These are phyloP conservation scores for Morinoia aosen DNA, from an alignment of 2,888 invertebrate species.

Conservation along the genomic window DNA sequence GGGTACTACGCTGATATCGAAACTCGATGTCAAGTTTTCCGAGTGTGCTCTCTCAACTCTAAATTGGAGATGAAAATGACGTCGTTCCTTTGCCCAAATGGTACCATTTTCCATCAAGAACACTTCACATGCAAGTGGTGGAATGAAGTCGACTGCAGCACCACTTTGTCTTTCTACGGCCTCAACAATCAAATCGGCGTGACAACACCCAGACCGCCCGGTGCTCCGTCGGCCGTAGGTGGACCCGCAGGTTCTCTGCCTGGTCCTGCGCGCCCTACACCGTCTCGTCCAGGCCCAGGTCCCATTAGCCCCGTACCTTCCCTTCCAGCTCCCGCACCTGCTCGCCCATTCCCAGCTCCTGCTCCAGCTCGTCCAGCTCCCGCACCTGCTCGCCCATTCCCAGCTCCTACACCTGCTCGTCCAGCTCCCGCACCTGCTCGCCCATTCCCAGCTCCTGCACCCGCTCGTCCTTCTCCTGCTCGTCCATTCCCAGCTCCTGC, in stretches of 20 bases:
- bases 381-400: background rate
- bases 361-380: constrained; percentile 31
- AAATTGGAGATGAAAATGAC: constrained; percentile 73
- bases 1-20: constrained; percentile 77
- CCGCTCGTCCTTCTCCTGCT: constrained; percentile 25
- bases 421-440: constrained; percentile 28
- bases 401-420: constrained; percentile 8
- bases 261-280: constrained; percentile 13
- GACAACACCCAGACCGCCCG: constrained; percentile 35
- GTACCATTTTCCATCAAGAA: constrained; percentile 80
- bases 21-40: constrained; percentile 79
- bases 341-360: constrained; percentile 29
- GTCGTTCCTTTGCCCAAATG: constrained; percentile 80
- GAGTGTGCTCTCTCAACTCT: constrained; percentile 77
- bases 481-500: background rate
- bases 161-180: constrained; percentile 73
- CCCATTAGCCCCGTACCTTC: background rate
- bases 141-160: constrained; percentile 78
- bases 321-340: constrained; percentile 19
- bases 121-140: constrained; percentile 81
- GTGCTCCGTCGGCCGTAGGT: background rate
- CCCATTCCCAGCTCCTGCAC: constrained; percentile 12
- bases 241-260: background rate
- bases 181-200: constrained; percentile 72
- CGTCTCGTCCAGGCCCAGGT: constrained; percentile 9